Evolutionary conservation across 1,140 invertebrate genomes (phyloP), one percentile per base, ranked within the genome.

Genomic region (Globodera ellingtonae): DNA sequence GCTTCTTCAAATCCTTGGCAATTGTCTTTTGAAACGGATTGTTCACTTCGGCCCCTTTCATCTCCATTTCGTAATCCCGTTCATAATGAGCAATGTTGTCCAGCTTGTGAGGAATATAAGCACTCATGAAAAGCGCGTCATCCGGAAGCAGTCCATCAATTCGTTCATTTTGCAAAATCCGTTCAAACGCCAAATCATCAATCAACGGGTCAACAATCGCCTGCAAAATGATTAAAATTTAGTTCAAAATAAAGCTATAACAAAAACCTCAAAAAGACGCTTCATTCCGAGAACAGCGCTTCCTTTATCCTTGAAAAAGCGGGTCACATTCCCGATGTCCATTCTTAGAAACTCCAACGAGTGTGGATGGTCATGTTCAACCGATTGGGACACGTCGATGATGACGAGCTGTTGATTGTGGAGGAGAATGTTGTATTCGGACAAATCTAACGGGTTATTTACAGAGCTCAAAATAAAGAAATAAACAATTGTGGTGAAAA

Each of bases 351-450:
- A 99, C 79, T 97, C 94, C 71, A 97, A 92, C 0, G 97, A 94
- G 91, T 95, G 93, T 0, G 95, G 95, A 92, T 98, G 96, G 90
- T 98, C 95, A 89, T 98, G 95, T 90, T 98, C 96, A 0, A 99
- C 97, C 4, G 96, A 94, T 90, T 99, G 97, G 0, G 96, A 98
- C 0, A 99, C 97, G 91, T 99, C 97, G 86, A 99, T 99, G 46
- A 98, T 93, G 79, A 94, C 94, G 21, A 96, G 90, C 86, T 94
- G 92, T 0, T 93, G 93, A 85, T 95, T 92, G 86, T 95, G 93
- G 87, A 94, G 92, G 52, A 98, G 87, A 69, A 98, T 92, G 91
- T 99, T 99, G 86, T 95, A 99, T 91, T 98, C 97, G 66, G 95
- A 97, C 21, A 98, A 92, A 92, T 89, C 87, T 85, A n/a, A 79